These are phyloP conservation scores for Apamea monoglypha DNA, from an alignment of 2,888 invertebrate genomes.

Conservation along the genomic window DNA sequence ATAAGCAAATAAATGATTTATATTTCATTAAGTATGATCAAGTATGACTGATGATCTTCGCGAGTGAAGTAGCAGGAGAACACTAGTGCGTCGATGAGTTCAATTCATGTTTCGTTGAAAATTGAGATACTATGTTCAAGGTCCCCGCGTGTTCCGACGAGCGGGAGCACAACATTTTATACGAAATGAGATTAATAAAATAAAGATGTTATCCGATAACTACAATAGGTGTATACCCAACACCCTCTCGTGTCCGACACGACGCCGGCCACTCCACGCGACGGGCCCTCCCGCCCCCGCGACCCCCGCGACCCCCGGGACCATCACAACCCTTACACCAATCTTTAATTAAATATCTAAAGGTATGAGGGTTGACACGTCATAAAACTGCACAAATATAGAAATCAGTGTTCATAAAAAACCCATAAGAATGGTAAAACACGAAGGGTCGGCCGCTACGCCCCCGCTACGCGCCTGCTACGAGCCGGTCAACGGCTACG, in stretches of 20 bases:
- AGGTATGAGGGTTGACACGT: conserved; percentile 65
- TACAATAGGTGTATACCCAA: conserved; percentile 43
- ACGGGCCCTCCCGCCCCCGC: conserved; percentile 10
- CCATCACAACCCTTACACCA: conserved; percentile 68
- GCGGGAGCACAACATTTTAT: conserved; percentile 8
- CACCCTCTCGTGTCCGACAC: conserved; percentile 46
- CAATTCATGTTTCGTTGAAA: neutral
- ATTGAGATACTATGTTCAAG: neutral
- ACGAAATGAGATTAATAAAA: conserved; percentile 60
- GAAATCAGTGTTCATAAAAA: conserved; percentile 79
- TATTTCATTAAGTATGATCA: neutral
- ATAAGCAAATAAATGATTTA: neutral
- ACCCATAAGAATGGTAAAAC: conserved; percentile 68
- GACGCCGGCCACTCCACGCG: conserved; percentile 27
- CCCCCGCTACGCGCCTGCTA: conserved; percentile 49
- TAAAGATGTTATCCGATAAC: conserved; percentile 67
- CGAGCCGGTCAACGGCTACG: conserved; percentile 41
- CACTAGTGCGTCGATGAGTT: neutral
- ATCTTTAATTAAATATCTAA: conserved; percentile 75
- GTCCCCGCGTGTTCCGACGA: neutral
- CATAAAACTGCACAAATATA: conserved; percentile 75
- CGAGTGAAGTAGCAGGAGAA: neutral
- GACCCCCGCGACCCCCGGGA: neutral
- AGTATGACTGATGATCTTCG: neutral
- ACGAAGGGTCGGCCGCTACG: conserved; percentile 57